phyloP scores from a whole-genome alignment of 2,113 vertebrate species.

The Peromyscus californicus region DNA sequence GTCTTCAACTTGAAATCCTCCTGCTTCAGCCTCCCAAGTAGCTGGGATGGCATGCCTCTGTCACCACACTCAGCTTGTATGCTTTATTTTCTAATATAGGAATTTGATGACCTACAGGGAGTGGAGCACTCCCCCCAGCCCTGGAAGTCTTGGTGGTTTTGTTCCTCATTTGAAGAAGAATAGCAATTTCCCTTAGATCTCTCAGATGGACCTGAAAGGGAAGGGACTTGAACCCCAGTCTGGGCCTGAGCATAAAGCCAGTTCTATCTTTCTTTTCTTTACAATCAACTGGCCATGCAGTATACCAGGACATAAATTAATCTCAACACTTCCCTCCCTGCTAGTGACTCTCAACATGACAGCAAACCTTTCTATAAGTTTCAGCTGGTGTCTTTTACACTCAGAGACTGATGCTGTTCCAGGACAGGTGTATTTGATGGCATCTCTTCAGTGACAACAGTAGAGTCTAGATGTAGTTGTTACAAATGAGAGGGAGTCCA shows the following conservation, averaged over 20 bases:
- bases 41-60: background rate
- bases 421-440: background rate
- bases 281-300: background rate
- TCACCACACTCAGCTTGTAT: background rate
- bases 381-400: background rate
- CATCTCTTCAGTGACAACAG: conserved; percentile 19
- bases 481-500: background rate
- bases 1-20: background rate
- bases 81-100: background rate
- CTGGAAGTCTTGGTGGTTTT: background rate
- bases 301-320: background rate
- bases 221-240: background rate
- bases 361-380: background rate
- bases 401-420: conserved; percentile 7
- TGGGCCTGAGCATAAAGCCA: background rate
- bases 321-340: background rate
- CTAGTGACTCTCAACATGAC: background rate
- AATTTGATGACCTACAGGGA: background rate
- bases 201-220: background rate
- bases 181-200: background rate
- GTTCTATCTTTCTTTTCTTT: background rate
- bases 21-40: background rate
- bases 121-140: background rate
- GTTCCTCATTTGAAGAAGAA: background rate
- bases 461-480: conserved; percentile 10